Conservation (phyloP, 2,113 vertebrate species). For the Mastomys coucha region DNA sequence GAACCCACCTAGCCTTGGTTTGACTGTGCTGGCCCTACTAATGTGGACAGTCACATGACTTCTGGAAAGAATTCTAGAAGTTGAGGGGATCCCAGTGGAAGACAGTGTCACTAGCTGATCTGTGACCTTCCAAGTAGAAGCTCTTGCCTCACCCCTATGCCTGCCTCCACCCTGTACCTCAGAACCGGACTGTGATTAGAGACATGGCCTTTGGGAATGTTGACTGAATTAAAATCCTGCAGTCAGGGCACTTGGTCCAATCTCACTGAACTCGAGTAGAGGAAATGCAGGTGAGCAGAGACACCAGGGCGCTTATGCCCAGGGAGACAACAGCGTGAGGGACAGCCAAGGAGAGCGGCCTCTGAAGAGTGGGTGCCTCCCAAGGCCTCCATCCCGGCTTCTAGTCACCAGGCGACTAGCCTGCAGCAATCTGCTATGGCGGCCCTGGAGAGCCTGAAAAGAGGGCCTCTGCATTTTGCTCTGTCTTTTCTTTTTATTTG, state of each 20-base stretch:
- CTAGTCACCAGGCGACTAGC: background rate
- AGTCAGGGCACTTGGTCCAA: background rate
- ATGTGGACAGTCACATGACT: background rate
- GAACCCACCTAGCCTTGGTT: background rate
- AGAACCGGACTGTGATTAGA: background rate
- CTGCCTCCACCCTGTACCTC: background rate
- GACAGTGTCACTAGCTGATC: background rate
- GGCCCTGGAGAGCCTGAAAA: background rate
- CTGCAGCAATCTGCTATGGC: background rate
- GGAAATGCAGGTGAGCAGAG: background rate
- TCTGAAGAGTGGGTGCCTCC: background rate
- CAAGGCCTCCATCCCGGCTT: no score
- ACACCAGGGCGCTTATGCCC: background rate
- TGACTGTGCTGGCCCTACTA: background rate
- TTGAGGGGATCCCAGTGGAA: background rate
- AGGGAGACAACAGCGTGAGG: background rate
- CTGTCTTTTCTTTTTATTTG: background rate
- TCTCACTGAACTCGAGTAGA: background rate
- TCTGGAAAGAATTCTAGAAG: background rate
- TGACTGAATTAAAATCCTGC: background rate
- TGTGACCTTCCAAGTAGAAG: background rate
- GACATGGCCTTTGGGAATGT: background rate
- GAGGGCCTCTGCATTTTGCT: background rate
- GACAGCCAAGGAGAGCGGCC: background rate
- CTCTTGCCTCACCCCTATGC: background rate